Evolutionary conservation across 2,888 invertebrate species (phyloP), one percentile per base, ranked within the genome.

Genomic region (Galerucella calmariensis): DNA sequence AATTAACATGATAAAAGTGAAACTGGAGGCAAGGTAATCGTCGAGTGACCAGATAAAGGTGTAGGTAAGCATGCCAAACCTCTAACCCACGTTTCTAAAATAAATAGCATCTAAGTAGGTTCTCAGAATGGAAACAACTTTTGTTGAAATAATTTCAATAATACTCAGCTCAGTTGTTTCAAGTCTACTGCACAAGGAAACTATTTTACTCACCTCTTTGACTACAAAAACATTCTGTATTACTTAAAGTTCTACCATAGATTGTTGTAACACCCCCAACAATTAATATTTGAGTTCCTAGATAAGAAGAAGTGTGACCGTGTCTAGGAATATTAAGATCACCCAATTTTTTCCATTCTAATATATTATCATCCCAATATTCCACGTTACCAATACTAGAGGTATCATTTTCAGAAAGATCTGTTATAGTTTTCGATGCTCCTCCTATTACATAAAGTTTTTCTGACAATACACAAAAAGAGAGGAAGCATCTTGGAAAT

Each of bases 361-460:
- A 88, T 9, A 85, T 87, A 71, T 88, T 88, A 82, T 89, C 88
- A 82, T 91, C 90, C 91, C 91, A 92, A 27, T 90, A 85, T 81
- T 92, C 92, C 63, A 92, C 89, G 20, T 88, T 88, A 5, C 89
- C 89, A 8, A 92, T 89, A 77, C 92, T 92, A 0, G 90, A 90
- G 0, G 89, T 77, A 48, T 24, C 56, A 20, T 66, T 89, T 70
- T 89, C 89, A 3, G 62, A 67, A 8, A n/a, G 20, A 44, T 46
- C 62, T 61, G 73, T 67, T 12, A 87, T 84, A 6, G 89, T 85
- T 82, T 90, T 90, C 3, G 91, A 91, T 56, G 92, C 92, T 2
- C 94, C 94, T 0, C 93, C 94, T 72, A 94, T 89, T 51, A 93
- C 85, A 82, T 91, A 93, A 61, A 94, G 84, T 75, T 89, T 89